These are phyloP conservation scores for Pardalotus punctatus DNA, from an alignment of 2,113 vertebrate genomes.

Conservation along the genomic window DNA sequence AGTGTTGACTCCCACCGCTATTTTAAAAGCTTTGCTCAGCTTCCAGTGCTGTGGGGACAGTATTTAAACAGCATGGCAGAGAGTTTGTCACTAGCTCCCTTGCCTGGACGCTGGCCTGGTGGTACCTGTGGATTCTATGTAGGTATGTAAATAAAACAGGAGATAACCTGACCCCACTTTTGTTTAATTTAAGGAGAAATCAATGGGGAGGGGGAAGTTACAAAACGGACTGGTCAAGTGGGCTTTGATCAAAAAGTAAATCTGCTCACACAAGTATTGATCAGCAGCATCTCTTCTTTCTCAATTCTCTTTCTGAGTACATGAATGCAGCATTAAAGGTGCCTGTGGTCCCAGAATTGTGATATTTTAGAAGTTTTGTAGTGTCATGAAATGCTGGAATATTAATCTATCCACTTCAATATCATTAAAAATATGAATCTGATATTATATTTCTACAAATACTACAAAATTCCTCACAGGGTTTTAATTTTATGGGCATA, in stretches of 20 bases:
- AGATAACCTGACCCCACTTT: constrained; percentile 5
- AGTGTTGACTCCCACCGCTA: background rate
- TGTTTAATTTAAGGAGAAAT: constrained; percentile 49
- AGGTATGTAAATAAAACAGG: constrained; percentile 47
- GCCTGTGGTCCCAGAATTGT: background rate
- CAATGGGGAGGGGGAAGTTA: background rate
- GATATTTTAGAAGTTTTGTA: background rate
- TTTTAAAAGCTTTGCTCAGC: background rate
- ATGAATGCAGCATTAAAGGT: background rate
- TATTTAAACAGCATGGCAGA: background rate
- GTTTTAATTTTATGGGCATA: background rate
- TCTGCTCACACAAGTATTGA: constrained; percentile 31
- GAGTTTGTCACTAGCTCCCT: background rate
- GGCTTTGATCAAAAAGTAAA: constrained; percentile 62
- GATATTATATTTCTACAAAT: background rate
- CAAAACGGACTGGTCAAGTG: constrained; percentile 35
- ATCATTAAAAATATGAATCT: background rate
- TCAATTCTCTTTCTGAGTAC: background rate
- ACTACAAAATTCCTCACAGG: background rate
- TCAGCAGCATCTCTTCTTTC: background rate
- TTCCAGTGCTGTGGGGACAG: background rate
- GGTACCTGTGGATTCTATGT: background rate
- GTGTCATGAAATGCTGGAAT: background rate
- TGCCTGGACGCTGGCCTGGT: background rate
- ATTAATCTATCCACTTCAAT: background rate